phyloP scores from a whole-genome alignment of 2,113 vertebrate genomes.

The Channa argus region DNA sequence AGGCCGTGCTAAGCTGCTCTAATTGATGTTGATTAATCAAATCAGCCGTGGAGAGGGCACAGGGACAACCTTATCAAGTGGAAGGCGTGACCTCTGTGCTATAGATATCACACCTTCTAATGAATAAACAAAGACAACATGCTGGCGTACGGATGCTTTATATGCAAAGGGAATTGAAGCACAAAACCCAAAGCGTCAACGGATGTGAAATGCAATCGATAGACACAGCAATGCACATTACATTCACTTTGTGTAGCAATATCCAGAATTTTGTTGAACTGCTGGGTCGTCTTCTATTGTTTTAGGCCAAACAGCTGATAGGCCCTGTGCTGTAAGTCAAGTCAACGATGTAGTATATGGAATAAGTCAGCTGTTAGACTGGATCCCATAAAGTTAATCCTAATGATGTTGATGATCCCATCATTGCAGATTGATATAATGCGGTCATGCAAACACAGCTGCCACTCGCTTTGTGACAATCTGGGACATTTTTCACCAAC shows the following conservation, averaged over 20 bases:
- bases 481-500: too few species aligned
- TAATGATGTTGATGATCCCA: too few species aligned
- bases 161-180: constrained; percentile 34
- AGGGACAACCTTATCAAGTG: constrained; percentile 64
- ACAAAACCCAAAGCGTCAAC: constrained; percentile 46
- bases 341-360: too few species aligned
- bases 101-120: constrained; percentile 24
- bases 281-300: background rate
- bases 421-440: too few species aligned
- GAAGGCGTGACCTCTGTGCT: constrained; percentile 49
- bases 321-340: too few species aligned
- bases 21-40: constrained; percentile 77
- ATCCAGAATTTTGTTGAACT: constrained; percentile 26
- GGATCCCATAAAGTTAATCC: too few species aligned
- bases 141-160: constrained; percentile 44
- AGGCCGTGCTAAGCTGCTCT: constrained; percentile 49
- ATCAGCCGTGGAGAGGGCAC: constrained; percentile 55
- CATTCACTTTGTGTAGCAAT: constrained; percentile 13
- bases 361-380: too few species aligned
- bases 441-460: too few species aligned
- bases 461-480: too few species aligned
- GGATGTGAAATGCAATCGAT: constrained; percentile 61
- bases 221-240: constrained; percentile 5
- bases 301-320: background rate
- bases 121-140: constrained; percentile 57